Evolutionary conservation across 2,888 invertebrate species (phyloP).

Genomic region (Drosophila birchii): DNA sequence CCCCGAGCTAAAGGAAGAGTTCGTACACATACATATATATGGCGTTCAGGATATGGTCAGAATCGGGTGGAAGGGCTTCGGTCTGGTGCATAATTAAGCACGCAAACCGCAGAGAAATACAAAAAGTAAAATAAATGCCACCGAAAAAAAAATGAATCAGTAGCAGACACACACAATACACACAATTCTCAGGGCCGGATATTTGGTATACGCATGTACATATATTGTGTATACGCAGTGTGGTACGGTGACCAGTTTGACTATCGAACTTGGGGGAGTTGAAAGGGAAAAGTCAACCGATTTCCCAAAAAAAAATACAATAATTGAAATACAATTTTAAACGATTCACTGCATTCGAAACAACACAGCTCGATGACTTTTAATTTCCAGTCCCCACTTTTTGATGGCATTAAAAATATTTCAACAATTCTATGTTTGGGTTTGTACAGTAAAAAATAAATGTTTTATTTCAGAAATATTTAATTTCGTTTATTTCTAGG

Average conservation of each 20-base stretch:
- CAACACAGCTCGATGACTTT: constrained; percentile 13
- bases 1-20: constrained; percentile 19
- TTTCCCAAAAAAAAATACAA: constrained; percentile 7
- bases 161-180: constrained; percentile 18
- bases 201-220: neutral
- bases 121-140: constrained; percentile 31
- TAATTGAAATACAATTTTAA: constrained; percentile 40
- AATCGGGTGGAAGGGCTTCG: neutral
- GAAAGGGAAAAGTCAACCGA: neutral
- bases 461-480: too few species aligned
- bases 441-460: too few species aligned
- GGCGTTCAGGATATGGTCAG: constrained; percentile 20
- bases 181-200: constrained; percentile 50
- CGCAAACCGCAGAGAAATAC: constrained; percentile 50
- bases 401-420: constrained; percentile 10
- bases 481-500: too few species aligned
- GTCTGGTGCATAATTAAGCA: constrained; percentile 67
- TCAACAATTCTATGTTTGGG: neutral
- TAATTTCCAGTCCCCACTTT: constrained; percentile 6
- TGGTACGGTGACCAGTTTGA: neutral
- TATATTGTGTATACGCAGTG: constrained; percentile 37
- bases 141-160: constrained; percentile 27
- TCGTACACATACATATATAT: constrained; percentile 4
- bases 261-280: neutral
- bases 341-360: constrained; percentile 1